Evolutionary conservation across 2,888 invertebrate genomes (phyloP), one percentile per base, ranked within the genome.

Genomic region (Anthophora plumipes): DNA sequence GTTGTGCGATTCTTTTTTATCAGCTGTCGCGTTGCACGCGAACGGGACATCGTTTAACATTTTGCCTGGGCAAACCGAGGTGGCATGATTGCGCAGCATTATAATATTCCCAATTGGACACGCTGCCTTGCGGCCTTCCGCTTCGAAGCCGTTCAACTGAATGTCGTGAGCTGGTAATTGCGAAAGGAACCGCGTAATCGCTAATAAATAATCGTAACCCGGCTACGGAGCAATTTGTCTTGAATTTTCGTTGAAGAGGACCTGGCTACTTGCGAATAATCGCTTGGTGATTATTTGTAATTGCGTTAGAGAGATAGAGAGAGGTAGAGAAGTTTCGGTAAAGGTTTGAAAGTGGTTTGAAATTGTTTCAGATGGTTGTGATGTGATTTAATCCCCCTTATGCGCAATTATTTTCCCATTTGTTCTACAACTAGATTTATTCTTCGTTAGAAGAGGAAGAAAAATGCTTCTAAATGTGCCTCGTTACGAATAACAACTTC

Each of bases 1-100:
- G 66, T 81, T 74, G 43, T 52, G 31, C 61, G 79, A 79, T 79
- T 70, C 31, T 31, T 67, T 61, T 70, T 50, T 70, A 81, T 74
- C 69, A 66, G 6, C 41, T 43, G 66, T 39, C 66, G 61, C 70
- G 43, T 41, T 54, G 59, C 70, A 71, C 31, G 70, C 54, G 60
- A 60, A 37, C 17, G 25, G 41, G 57, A 69, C 41, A 57, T 64
- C 60, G 68, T 59, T 68, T 54, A 48, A 59, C 52, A 39, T 52
- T 31, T 25, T 17, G 0, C 7, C n/a, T 3, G 54, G 54, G 31
- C 31, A 31, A 31, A 31, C 2, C 31, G 31, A 31, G 61, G 63
- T 63, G 57, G 54, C 14, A 8, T n/a, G 20, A 39, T 59, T 57
- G 39, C 46, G 25, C 12, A 12, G 54, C 37, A 67, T 74, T 79